Conservation (phyloP, 2,888 invertebrate species). For the Papilio gigon region DNA sequence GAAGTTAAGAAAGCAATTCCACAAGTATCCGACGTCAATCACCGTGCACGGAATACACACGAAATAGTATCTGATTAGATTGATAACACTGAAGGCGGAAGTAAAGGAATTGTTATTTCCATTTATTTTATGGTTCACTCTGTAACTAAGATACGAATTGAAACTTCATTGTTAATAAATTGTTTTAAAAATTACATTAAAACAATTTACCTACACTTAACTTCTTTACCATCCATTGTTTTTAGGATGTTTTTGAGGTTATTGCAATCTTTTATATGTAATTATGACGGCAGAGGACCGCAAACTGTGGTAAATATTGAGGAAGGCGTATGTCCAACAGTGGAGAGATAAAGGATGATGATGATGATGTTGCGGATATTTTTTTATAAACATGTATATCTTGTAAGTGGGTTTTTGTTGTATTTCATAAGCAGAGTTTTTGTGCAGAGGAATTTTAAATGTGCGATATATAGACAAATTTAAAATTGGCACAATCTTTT, state of each 20-base stretch:
- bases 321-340: no score
- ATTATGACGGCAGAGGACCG: no score
- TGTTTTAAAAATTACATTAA: not conserved
- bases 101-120: slow-evolving; percentile 7
- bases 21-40: slow-evolving; percentile 45
- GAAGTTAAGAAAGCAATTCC: slow-evolving; percentile 50
- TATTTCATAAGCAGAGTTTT: no score
- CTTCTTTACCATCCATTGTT: not conserved
- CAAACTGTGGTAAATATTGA: no score
- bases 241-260: not conserved
- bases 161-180: not conserved
- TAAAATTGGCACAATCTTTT: not conserved
- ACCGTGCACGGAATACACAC: slow-evolving; percentile 39
- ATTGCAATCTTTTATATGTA: no score
- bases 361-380: no score
- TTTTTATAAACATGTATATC: no score
- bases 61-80: slow-evolving; percentile 34
- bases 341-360: no score
- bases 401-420: not conserved
- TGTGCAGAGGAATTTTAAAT: not conserved
- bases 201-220: not conserved
- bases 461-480: not conserved
- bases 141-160: not conserved
- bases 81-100: slow-evolving; percentile 3
- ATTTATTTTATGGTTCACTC: not conserved